Conservation (phyloP, 2,888 invertebrate genomes). For the Cryptocheilus praepositus region DNA sequence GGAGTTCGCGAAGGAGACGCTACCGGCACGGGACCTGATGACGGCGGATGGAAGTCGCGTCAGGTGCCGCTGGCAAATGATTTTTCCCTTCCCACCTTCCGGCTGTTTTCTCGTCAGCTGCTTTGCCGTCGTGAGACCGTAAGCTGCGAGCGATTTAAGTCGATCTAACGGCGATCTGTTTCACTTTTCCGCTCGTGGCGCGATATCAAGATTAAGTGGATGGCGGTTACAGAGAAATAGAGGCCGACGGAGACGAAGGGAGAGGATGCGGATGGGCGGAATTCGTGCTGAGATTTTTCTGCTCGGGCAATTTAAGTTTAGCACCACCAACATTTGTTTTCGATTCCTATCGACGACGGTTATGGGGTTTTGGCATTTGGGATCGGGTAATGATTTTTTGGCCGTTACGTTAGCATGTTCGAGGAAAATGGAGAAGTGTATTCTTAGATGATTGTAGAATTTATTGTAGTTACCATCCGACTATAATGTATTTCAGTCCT, state of each 20-base stretch:
- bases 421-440: no score
- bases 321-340: not conserved
- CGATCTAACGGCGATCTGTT: constrained; percentile 38
- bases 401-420: no score
- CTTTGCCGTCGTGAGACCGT: not conserved
- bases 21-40: not conserved
- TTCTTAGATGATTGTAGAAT: no score
- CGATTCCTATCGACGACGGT: not conserved
- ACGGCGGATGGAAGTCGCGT: constrained; percentile 22
- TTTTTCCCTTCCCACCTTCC: not conserved
- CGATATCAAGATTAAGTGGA: constrained; percentile 41
- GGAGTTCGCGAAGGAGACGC: constrained; percentile 11
- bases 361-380: no score
- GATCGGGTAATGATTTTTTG: no score
- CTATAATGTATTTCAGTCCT: no score
- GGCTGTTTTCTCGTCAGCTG: no score
- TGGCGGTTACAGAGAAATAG: constrained; percentile 13
- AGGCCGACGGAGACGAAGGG: not conserved
- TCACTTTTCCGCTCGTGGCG: constrained; percentile 30
- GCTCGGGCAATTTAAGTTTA: constrained; percentile 39
- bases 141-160: constrained; percentile 34
- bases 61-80: constrained; percentile 13
- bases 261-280: constrained; percentile 8
- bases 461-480: no score
- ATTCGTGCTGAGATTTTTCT: constrained; percentile 32